Evolutionary conservation across 2,888 invertebrate species (phyloP), one percentile per base, ranked within the genome.

Genomic region (Drosophila paranaensis): DNA sequence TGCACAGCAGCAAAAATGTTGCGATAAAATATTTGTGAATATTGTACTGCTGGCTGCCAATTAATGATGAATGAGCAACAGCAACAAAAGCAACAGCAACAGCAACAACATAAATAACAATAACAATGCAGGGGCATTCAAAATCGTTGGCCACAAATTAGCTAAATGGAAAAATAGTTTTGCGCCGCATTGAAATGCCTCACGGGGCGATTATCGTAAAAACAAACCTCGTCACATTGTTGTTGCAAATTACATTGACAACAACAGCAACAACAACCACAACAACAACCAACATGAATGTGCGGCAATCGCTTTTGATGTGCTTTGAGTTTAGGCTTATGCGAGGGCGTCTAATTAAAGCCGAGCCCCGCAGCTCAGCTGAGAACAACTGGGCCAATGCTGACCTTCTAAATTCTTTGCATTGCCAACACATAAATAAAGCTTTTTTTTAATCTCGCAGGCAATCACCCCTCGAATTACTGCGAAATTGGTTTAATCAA

Each of bases 121-220:
- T 55, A 73, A 76, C 67, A 76, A 78, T 73, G 71, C 58, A 68
- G 63, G 33, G 64, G 74, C 70, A 81, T 79, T 78, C 64, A 71
- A 77, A 79, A 70, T 68, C 71, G 71, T 67, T 63, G 64, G 79
- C 73, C 76, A 72, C 81, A 74, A 87, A 87, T 87, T 82, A 87
- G 89, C 81, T 87, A 87, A 89, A 82, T 82, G 89, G 85, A 89
- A 84, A 89, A 87, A 87, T 87, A 79, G 86, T 87, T 86, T 77
- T 71, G 80, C 73, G 69, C 64, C 81, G 79, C 82, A 88, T 88
- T 87, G 84, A 83, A 86, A 87, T 86, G 82, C 87, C 83, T 75
- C 69, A 73, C 63, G 69, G 65, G 54, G 84, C 79, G 87, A 85
- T 84, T 88, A 85, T 79, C 88, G 81, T 71, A 71, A 68, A 82